Base-by-base conservation (phyloP, 37 sponge, comb jelly and placozoan genomes). In the Hexactinellida sp. region DNA sequence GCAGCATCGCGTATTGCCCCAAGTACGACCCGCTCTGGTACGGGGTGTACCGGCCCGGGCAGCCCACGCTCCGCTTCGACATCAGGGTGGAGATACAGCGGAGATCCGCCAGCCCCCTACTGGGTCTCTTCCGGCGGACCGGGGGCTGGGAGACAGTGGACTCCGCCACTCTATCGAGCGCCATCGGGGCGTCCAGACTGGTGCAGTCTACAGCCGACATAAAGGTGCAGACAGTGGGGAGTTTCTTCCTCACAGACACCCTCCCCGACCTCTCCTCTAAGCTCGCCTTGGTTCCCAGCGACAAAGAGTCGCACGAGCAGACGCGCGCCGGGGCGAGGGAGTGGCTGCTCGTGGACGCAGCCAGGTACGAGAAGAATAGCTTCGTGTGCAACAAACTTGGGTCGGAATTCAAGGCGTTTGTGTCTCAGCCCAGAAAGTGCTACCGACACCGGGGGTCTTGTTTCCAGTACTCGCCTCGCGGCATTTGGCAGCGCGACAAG, bases 211-310 rank as follows among this genome's bases (percentile, higher is more conserved):
- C 76, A 21, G 76, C 76, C 34, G 76, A 63, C 76, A 63, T 63
- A 7, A 63, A 63, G 30, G 76, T 63, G 34, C 19, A 63, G 76
- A 23, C 32, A 7, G 30, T 63, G 3, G 76, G 76, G 25, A 63
- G 30, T 23, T 63, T 63, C 25, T 63, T 63, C 76, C 76, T 63
- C 32, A 63, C 76, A 3, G 34, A 28, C 13, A 63, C 28, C 3
- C 76, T 63, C 3, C 76, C 76, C 3, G 76, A 63, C 76, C 76
- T 63, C 32, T 63, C 76, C 13, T 63, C 76, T n/a, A 63, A 63
- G 34, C 25, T 63, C 3, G 25, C 13, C 19, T 23, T 63, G 3
- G 13, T 63, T 25, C 76, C 76, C 34, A n/a, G 76, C 76, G 34
- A 63, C 21, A 5, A 25, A 63, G 19, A 32, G 34, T 21, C 25